Conservation (phyloP, 2,797 vertebrate genomes). For the Fistularia tabacaria region DNA sequence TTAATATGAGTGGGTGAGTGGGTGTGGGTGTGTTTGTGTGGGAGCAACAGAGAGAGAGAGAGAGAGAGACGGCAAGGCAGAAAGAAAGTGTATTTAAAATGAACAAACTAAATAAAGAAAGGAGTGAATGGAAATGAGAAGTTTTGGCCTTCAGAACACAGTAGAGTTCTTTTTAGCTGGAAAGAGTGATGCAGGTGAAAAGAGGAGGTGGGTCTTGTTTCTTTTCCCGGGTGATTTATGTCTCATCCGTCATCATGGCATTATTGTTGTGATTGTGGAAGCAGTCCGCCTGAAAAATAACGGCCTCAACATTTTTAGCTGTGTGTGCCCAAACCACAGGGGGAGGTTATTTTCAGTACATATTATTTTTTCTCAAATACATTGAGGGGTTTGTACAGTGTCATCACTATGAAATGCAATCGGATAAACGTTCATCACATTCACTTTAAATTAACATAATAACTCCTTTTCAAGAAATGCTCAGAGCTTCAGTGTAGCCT, state of each 20-base stretch:
- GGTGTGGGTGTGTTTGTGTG: background rate
- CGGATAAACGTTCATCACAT: no score
- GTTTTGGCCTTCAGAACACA: constrained; percentile 40
- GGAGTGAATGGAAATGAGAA: constrained; percentile 30
- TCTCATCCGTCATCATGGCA: constrained; percentile 43
- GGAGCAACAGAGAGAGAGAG: background rate
- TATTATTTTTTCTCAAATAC: no score
- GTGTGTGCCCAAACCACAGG: no score
- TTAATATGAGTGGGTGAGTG: background rate
- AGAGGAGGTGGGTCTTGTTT: constrained; percentile 20
- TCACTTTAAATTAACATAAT: no score
- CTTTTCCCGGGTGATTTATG: constrained; percentile 53
- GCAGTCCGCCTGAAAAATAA: constrained; percentile 41
- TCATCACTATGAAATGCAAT: no score
- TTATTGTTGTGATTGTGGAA: constrained; percentile 50
- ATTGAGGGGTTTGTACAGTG: no score
- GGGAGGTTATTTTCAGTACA: no score
- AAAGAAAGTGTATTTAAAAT: constrained; percentile 49
- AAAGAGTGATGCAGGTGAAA: constrained; percentile 51
- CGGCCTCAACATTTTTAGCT: background rate
- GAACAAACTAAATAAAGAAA: constrained; percentile 46
- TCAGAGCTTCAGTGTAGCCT: constrained; percentile 13
- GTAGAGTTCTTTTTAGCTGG: constrained; percentile 44
- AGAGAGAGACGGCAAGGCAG: constrained; percentile 37
- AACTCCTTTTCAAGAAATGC: constrained; percentile 11